Base-by-base conservation (phyloP, 1,140 invertebrate genomes). In the Wiebesia pumilae region DNA sequence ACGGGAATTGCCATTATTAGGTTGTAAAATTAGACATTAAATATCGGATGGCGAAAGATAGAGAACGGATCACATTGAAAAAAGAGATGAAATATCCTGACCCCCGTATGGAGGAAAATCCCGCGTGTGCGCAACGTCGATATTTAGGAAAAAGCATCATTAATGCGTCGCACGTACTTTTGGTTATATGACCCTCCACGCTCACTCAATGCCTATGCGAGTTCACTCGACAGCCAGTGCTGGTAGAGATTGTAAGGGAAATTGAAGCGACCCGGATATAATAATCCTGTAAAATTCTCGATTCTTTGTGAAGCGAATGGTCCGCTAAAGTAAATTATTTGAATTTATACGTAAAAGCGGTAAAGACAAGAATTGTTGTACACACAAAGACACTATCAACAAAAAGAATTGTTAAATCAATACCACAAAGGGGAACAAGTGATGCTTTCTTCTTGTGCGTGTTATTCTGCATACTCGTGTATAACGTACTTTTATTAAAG, bases 121-220 rank as follows among this genome's bases (percentile, higher is more conserved):
- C n/a, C n/a, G 38, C 9, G 1, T 27, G 35, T 58, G 69, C 67
- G 47, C 62, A n/a, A 58, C 43, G 69, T 58, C 51, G 81, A 83
- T 83, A 83, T 83, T 83, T 58, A 83, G 43, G 35, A 75, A 83
- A 83, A 83, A 62, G 69, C 51, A 83, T 75, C 47, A 83, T 83
- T 75, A 83, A 83, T 83, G 69, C 81, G 75, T 38, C 47, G 47
- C 81, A 75, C 69, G 69, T 75, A 58, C 47, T 75, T 54, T 83
- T 75, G 43, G 35, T 67, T 82, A 67, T 73, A 83, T 40, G 69
- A 73, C 40, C 43, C 69, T 75, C 38, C 35, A 33, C 2, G 35
- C n/a, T 81, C n/a, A 30, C 12, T 38, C 62, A 35, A 47, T 21
- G 62, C 62, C 33, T 47, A 81, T 69, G 30, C 43, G 67, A n/a